A percentile compares a stretch with the other conserved stretches of the same genome.
These are phyloP conservation scores for Mesorhabditis belari DNA, from an alignment of 2,888 invertebrate genomes.

Conservation along the genomic window DNA sequence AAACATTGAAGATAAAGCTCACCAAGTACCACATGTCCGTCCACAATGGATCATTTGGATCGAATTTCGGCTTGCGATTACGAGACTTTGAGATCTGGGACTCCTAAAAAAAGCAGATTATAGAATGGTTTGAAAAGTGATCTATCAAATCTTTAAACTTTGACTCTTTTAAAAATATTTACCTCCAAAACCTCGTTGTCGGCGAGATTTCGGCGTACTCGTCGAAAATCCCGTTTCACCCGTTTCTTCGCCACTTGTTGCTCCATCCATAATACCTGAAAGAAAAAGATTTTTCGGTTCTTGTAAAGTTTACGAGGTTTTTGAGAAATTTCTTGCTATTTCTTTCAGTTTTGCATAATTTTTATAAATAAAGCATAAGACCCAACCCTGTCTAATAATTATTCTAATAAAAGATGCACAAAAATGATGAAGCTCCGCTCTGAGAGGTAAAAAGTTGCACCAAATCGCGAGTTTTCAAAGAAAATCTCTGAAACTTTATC, in stretches of 20 bases:
- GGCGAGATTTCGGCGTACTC: background rate
- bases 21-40: slow-evolving; percentile 84
- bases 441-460: too few relatives aligned
- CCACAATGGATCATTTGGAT: slow-evolving; percentile 80
- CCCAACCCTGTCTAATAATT: too few relatives aligned
- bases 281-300: too few relatives aligned
- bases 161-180: background rate
- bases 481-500: too few relatives aligned
- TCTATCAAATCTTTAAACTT: background rate
- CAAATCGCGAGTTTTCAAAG: too few relatives aligned
- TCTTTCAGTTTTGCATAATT: too few relatives aligned
- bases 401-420: too few relatives aligned
- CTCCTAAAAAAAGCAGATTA: slow-evolving; percentile 1
- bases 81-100: slow-evolving; percentile 23
- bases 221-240: slow-evolving; percentile 73
- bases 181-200: background rate
- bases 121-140: background rate
- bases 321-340: too few relatives aligned
- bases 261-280: slow-evolving; percentile 70
- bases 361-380: too few relatives aligned
- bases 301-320: too few relatives aligned
- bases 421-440: too few relatives aligned
- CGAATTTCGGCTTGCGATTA: slow-evolving; percentile 18
- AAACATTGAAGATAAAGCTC: slow-evolving; percentile 58
- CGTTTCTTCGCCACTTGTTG: slow-evolving; percentile 84